These are phyloP conservation scores for Epirrhoe alternata DNA, from an alignment of 2,888 invertebrate genomes.

Conservation along the genomic window DNA sequence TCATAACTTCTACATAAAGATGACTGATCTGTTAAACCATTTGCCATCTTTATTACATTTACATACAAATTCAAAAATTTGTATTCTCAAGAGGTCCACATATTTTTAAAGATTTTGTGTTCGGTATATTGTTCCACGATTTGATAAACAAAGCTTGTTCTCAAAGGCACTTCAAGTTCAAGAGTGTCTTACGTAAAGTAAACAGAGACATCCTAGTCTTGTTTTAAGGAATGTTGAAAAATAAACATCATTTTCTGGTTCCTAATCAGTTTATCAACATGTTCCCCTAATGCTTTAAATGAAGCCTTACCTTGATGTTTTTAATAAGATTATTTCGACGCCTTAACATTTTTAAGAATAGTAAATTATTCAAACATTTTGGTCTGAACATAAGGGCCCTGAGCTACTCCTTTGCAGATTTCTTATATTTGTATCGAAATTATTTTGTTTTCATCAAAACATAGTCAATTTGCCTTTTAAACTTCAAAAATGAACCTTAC, in stretches of 20 bases:
- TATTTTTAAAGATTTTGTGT: neutral
- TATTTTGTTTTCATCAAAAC: neutral
- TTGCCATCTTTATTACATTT: neutral
- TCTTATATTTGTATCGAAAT: neutral
- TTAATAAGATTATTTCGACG: no score
- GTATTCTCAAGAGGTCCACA: neutral
- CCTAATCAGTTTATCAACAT: conserved; percentile 38
- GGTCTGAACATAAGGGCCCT: neutral
- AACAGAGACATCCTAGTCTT: conserved; percentile 41
- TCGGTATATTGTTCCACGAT: conserved; percentile 6
- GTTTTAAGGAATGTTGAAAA: conserved; percentile 39
- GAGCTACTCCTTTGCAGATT: neutral
- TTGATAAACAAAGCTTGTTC: conserved; percentile 25
- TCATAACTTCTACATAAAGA: no score
- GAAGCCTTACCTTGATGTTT: neutral
- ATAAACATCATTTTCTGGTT: conserved; percentile 43
- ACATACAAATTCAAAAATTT: neutral
- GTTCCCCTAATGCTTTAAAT: conserved; percentile 15
- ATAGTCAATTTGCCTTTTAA: neutral
- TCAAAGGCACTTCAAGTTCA: conserved; percentile 32
- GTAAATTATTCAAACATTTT: neutral
- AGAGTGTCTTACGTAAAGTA: conserved; percentile 37
- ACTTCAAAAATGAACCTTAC: neutral
- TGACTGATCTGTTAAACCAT: no score
- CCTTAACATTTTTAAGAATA: neutral